Conservation (phyloP, 1,140 invertebrate species). For the Phymorhynchus buccinoides region DNA sequence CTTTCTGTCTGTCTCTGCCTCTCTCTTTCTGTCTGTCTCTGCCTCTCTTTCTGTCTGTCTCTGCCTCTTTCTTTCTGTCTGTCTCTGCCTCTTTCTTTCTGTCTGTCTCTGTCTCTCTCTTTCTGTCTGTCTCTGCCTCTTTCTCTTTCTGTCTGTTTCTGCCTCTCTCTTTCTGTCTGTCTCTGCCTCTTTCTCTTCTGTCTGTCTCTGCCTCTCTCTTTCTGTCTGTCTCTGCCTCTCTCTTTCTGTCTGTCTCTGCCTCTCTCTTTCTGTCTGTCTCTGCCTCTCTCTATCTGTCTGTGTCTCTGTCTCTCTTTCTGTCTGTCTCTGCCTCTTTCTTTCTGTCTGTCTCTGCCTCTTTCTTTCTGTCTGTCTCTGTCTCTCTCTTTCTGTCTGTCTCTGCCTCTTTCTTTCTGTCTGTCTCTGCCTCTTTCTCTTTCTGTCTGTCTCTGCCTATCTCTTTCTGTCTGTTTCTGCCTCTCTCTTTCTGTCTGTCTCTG, state of each 20-base stretch:
- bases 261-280: too few species aligned
- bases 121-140: not conserved
- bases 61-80: not conserved
- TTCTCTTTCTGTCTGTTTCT: not conserved
- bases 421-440: not conserved
- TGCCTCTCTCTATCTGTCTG: not conserved
- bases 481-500: too few species aligned
- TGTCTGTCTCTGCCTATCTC: too few species aligned
- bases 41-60: not conserved
- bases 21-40: too few species aligned
- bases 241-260: too few species aligned
- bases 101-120: slow-evolving; percentile 4
- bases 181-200: not conserved
- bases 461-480: too few species aligned
- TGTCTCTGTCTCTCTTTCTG: not conserved
- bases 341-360: not conserved
- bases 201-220: not conserved
- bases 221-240: not conserved
- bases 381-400: not conserved
- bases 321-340: not conserved
- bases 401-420: not conserved
- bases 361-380: not conserved
- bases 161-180: not conserved
- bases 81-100: not conserved
- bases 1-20: too few species aligned